Base-by-base conservation (phyloP, 2,113 vertebrate genomes). In the Ursus arctos region DNA sequence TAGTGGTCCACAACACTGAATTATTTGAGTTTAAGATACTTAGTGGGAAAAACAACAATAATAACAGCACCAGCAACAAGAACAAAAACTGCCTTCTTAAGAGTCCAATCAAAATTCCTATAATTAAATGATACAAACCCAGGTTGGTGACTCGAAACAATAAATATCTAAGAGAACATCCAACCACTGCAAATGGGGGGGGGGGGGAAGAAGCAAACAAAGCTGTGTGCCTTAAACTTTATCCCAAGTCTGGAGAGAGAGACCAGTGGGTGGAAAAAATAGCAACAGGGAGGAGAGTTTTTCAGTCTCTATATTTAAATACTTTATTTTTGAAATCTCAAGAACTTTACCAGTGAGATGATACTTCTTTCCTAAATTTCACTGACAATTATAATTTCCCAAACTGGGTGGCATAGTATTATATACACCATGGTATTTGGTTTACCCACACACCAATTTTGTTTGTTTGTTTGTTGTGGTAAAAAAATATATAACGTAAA, bases 291-390 rank as follows among this genome's bases (percentile, higher is more conserved):
- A 88, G 26, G 28, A 83, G 53, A 67, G 28, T 28, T 55, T 11
- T 59, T 77, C 31, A 33, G 69, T 87, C 53, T 90, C 92, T 95
- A 93, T 95, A 84, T 93, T 95, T 97, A 97, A 95, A 79, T 79
- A 43, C 40, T 95, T 96, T 95, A 81, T 91, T 97, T 97, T 96
- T 93, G 82, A 95, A 96, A 84, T 57, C 18, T 87, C 51, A 94
- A 92, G 76, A 53, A 63, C 36, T 91, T 93, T 83, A 55, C 61
- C 67, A 81, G 47, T 65, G 49, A 93, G 57, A 69, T 67, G 74
- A 94, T 65, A 82, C 59, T 90, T 97, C 67, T 65, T 94, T 82
- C 61, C 61, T 77, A 88, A 95, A 93, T 91, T 84, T 93, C 14
- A 47, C 81, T 71, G 79, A 91, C 40, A 83, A 93, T 91, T 96